Conservation (phyloP, 2,888 invertebrate genomes). For the Stictocephala bisonia region DNA sequence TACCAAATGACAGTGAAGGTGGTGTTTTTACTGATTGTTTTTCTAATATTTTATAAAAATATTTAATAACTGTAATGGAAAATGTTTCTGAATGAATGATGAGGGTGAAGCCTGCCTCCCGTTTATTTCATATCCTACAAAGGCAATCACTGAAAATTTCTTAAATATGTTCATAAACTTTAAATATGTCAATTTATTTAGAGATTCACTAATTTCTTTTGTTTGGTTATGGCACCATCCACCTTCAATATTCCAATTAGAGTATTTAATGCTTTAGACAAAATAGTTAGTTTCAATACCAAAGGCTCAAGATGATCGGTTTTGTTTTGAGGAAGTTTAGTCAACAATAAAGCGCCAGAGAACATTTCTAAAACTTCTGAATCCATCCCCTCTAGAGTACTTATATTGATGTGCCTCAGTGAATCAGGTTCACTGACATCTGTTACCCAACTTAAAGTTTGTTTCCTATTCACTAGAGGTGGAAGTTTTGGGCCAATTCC, state of each 20-base stretch:
- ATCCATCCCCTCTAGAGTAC: not conserved
- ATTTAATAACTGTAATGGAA: too few species aligned
- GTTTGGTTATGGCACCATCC: conserved; percentile 15
- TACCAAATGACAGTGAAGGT: too few species aligned
- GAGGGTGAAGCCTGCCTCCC: too few species aligned
- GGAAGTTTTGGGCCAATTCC: not conserved
- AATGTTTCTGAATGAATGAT: too few species aligned
- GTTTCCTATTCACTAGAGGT: not conserved
- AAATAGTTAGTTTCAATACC: not conserved
- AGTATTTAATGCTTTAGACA: conserved; percentile 8
- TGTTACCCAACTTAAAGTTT: not conserved
- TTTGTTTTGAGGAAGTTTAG: not conserved
- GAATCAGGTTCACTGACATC: not conserved
- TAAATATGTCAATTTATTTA: too few species aligned
- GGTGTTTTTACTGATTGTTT: too few species aligned
- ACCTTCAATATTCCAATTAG: not conserved
- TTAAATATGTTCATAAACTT: too few species aligned
- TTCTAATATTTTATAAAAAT: too few species aligned
- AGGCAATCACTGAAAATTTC: too few species aligned
- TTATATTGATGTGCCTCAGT: not conserved
- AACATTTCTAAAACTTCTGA: not conserved
- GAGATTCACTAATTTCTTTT: too few species aligned
- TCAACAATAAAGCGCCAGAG: not conserved
- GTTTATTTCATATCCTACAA: too few species aligned
- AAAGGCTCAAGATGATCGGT: not conserved